Percentiles rank a stretch among this genome's conserved stretches.
phyloP scores from a whole-genome alignment of 1,140 invertebrate species.

The Ostrea edulis region DNA sequence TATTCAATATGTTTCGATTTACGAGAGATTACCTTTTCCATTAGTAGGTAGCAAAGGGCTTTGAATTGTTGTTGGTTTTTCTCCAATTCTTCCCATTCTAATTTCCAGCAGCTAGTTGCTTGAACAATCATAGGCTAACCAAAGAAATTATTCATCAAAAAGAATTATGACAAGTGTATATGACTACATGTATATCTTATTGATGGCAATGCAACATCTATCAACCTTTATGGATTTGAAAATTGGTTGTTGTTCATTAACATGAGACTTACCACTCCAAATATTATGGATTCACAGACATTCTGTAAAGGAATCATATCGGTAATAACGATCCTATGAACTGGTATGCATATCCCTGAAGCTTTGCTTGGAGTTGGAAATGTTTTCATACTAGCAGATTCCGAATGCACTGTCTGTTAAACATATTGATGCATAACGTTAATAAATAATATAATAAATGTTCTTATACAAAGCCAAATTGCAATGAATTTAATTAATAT shows the following conservation, averaged over 20 bases:
- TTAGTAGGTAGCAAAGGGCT: constrained; percentile 66
- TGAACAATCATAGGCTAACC: constrained; percentile 72
- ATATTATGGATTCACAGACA: constrained; percentile 70
- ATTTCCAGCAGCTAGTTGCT: constrained; percentile 74
- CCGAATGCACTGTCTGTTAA: constrained; percentile 61
- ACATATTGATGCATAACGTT: too few relatives aligned
- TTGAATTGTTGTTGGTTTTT: constrained; percentile 72
- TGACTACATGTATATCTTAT: too few relatives aligned
- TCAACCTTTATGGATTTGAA: too few relatives aligned
- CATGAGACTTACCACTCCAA: constrained; percentile 62
- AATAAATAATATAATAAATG: too few relatives aligned
- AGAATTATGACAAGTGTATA: too few relatives aligned
- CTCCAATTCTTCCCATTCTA: constrained; percentile 77
- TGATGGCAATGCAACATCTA: too few relatives aligned
- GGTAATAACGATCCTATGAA: constrained; percentile 56
- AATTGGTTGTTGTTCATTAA: background rate
- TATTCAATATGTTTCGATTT: too few relatives aligned
- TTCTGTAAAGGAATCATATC: constrained; percentile 52
- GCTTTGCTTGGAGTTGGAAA: constrained; percentile 60
- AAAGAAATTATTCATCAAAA: background rate
- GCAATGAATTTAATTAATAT: too few relatives aligned
- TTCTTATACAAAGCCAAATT: too few relatives aligned
- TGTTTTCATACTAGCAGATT: constrained; percentile 58
- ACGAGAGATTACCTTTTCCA: constrained; percentile 62
- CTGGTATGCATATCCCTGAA: constrained; percentile 56